These are phyloP conservation scores for Ascaphus truei DNA, from an alignment of 2,113 vertebrate species.

Conservation along the genomic window DNA sequence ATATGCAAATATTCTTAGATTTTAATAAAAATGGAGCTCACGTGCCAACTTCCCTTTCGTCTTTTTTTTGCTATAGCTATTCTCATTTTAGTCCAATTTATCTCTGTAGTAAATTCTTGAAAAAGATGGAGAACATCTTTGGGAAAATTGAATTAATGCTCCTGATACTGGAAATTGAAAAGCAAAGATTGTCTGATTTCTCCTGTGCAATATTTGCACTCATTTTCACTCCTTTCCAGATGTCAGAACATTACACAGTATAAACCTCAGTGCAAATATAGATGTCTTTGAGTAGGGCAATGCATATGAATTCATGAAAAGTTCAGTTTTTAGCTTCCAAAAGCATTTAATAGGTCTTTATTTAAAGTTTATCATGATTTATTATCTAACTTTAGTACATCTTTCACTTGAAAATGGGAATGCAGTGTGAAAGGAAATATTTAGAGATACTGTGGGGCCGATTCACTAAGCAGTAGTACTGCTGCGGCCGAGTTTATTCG, in stretches of 20 bases:
- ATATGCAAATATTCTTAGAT: no score
- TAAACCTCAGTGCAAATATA: background rate
- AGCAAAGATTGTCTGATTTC: background rate
- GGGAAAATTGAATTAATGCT: background rate
- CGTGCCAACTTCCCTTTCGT: background rate
- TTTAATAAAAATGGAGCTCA: no score
- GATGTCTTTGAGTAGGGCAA: background rate
- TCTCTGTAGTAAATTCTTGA: background rate
- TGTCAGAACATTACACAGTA: no score
- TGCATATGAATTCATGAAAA: background rate
- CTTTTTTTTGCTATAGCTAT: background rate
- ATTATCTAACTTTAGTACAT: no score
- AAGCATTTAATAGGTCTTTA: no score
- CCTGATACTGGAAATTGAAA: background rate
- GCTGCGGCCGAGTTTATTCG: no score
- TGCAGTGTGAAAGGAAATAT: no score
- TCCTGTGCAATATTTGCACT: background rate
- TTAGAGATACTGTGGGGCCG: no score
- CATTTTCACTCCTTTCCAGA: background rate
- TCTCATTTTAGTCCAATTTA: background rate
- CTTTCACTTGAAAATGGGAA: no score
- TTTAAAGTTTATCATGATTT: no score
- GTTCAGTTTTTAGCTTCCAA: no score
- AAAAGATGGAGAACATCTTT: background rate
- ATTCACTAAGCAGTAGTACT: no score